Conservation (phyloP, 2,113 vertebrate species). For the Apus apus region DNA sequence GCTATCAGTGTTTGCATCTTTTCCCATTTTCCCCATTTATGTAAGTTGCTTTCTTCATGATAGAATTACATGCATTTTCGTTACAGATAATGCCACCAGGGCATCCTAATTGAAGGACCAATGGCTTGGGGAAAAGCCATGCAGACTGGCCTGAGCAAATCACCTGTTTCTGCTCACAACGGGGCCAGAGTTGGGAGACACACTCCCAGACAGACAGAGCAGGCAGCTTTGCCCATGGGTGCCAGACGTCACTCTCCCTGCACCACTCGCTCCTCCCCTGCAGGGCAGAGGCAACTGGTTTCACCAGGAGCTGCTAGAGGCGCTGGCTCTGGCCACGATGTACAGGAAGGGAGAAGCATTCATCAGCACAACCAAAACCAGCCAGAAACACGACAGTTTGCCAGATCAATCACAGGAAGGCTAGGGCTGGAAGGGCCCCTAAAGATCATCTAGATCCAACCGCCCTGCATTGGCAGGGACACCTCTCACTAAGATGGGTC, state of each 20-base stretch:
- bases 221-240: fast-evolving
- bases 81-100: neutral
- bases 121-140: neutral
- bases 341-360: neutral
- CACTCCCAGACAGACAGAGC: fast-evolving
- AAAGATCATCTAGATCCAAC: too few relatives aligned
- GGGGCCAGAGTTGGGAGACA: too few relatives aligned
- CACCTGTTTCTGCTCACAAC: neutral
- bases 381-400: neutral
- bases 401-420: neutral
- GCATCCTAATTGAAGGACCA: neutral
- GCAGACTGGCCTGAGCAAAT: neutral
- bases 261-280: neutral
- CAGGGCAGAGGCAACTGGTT: neutral
- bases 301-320: neutral
- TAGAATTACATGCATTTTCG: neutral
- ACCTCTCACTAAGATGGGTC: neutral
- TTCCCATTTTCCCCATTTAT: neutral
- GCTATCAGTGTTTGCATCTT: neutral
- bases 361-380: neutral
- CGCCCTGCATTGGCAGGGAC: too few relatives aligned
- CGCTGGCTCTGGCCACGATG: neutral
- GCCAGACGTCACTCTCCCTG: too few relatives aligned
- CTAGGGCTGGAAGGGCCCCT: too few relatives aligned
- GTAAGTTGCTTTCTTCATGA: neutral